phyloP scores from a whole-genome alignment of 2,797 vertebrate species.

The Pseudotriccus pelzelni region DNA sequence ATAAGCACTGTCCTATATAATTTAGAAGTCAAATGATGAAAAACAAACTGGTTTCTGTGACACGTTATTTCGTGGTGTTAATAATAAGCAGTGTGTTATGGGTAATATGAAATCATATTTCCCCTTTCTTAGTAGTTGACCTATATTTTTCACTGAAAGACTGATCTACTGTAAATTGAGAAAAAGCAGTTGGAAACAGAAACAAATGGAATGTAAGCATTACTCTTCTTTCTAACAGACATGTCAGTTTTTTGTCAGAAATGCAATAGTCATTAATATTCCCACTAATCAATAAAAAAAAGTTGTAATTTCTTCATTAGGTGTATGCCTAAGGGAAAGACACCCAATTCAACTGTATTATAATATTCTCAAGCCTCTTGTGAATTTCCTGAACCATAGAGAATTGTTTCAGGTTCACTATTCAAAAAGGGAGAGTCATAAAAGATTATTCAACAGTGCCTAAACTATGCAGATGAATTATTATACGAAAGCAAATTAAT shows the following conservation, averaged over 20 bases:
- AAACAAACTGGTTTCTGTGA: background rate
- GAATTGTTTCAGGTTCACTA: background rate
- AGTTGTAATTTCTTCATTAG: background rate
- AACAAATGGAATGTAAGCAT: background rate
- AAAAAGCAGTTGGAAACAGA: background rate
- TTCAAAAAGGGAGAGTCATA: background rate
- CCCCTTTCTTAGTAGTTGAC: background rate
- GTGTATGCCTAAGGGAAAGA: background rate
- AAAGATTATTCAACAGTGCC: background rate
- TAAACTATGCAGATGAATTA: constrained; percentile 10
- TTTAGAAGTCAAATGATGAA: background rate
- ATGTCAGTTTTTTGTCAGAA: background rate
- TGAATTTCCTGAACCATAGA: background rate
- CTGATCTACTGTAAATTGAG: background rate
- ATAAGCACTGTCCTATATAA: background rate
- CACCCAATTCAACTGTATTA: background rate
- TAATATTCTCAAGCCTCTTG: background rate
- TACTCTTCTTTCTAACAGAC: background rate
- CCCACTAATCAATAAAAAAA: background rate
- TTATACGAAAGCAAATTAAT: constrained; percentile 11
- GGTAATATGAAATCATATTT: background rate
- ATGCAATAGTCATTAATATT: background rate
- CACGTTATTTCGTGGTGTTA: background rate
- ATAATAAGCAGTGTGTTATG: background rate
- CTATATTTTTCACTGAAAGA: background rate